A percentile compares a stretch with the other conserved stretches of the same genome.
Conservation (phyloP, 2,888 invertebrate species). For the Coleophora flavipennella region DNA sequence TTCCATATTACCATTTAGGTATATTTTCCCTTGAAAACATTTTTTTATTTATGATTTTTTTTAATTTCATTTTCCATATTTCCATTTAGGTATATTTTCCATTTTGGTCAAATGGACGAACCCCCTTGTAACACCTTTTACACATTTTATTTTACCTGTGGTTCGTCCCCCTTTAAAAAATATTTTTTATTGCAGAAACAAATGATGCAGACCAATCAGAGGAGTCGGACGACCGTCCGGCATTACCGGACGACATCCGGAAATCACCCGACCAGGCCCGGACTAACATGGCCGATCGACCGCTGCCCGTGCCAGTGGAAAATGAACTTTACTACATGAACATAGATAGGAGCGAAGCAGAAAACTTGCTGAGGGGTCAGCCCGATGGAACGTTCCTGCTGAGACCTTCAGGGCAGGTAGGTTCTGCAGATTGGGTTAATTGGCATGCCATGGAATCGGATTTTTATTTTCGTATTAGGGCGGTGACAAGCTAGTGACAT, state of each 20-base stretch:
- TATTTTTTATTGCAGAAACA: conserved; percentile 36
- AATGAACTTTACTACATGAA: conserved; percentile 73
- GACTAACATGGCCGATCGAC: conserved; percentile 54
- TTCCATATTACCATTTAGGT: no score
- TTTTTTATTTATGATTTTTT: no score
- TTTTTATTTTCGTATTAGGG: background rate
- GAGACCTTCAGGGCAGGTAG: conserved; percentile 68
- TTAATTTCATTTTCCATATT: no score
- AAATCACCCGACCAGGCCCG: conserved; percentile 11
- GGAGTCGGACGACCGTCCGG: conserved; percentile 31
- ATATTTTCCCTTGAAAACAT: no score
- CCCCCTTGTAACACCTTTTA: no score
- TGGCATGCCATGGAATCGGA: background rate
- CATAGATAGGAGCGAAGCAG: conserved; percentile 65
- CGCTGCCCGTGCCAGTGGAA: conserved; percentile 65
- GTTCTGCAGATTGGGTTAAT: background rate
- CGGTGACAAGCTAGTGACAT: no score
- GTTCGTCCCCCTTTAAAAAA: background rate
- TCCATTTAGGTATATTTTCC: no score
- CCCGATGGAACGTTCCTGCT: conserved; percentile 75
- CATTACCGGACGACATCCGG: conserved; percentile 11
- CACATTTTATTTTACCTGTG: no score
- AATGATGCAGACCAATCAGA: conserved; percentile 40
- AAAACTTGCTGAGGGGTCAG: conserved; percentile 62
- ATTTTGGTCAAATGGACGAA: no score